Evolutionary conservation across 2,797 vertebrate genomes (phyloP).

Genomic region (Tragopan temminckii): DNA sequence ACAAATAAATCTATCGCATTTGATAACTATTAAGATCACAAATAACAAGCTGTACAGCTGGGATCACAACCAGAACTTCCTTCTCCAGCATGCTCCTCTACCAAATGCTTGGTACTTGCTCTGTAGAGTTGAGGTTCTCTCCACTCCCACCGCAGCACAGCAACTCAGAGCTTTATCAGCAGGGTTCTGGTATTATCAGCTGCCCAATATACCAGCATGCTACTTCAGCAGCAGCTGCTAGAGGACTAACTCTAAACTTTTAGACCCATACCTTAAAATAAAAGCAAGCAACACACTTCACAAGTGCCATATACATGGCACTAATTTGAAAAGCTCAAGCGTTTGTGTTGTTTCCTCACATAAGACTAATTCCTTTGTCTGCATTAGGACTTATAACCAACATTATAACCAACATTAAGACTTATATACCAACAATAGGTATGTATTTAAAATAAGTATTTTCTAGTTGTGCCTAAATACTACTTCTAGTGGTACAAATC

Average conservation of each 20-base stretch:
- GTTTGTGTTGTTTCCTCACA: not conserved
- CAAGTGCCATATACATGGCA: not conserved
- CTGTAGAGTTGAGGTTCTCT: fast-evolving
- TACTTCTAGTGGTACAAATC: not conserved
- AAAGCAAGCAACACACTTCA: not conserved
- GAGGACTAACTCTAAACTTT: not conserved
- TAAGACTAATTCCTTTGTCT: not conserved
- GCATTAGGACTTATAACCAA: not conserved
- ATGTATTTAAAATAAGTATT: not conserved
- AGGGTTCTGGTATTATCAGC: not conserved
- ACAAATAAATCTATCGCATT: not conserved
- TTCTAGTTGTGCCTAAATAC: not conserved
- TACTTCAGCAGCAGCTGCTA: not conserved
- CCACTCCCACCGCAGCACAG: not conserved
- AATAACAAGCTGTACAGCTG: not conserved
- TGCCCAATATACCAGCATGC: not conserved
- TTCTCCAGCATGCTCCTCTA: not conserved
- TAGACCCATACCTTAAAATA: not conserved
- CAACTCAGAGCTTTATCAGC: not conserved
- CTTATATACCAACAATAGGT: too few species aligned
- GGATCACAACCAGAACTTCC: not conserved
- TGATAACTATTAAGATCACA: not conserved
- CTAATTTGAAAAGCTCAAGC: not conserved
- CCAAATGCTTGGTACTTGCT: not conserved
- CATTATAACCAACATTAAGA: too few species aligned